These are phyloP conservation scores for Drosophila subpulchrella DNA, from an alignment of 1,140 invertebrate genomes.

Conservation along the genomic window DNA sequence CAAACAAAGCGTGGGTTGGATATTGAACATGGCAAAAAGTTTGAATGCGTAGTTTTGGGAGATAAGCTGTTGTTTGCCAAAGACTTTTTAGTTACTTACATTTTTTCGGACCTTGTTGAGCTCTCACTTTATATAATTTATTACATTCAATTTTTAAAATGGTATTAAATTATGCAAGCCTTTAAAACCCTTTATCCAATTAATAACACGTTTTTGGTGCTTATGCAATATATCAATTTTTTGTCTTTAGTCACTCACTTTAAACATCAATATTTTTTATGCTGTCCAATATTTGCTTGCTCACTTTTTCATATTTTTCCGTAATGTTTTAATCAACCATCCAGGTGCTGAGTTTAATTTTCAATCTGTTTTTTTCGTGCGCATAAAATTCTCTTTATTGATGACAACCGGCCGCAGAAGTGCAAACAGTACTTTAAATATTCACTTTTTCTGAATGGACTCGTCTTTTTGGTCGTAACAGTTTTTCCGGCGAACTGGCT, in stretches of 20 bases:
- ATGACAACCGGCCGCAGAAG: conserved; percentile 1
- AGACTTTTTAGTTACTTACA: conserved; percentile 33
- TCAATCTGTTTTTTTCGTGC: neutral
- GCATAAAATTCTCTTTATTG: neutral
- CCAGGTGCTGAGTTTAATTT: neutral
- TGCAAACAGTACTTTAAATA: neutral
- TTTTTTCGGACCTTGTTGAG: neutral
- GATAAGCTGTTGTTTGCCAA: conserved; percentile 7
- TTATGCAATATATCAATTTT: neutral
- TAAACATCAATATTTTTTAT: neutral
- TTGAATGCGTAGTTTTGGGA: neutral
- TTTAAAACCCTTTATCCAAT: neutral
- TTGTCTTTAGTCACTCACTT: neutral
- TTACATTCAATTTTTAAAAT: neutral
- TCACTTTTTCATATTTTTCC: neutral
- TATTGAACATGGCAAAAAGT: conserved; percentile 1
- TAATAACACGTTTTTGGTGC: neutral
- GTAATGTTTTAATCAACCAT: conserved; percentile 4
- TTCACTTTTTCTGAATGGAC: neutral
- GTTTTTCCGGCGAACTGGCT: neutral
- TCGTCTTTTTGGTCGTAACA: conserved; percentile 22
- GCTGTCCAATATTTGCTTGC: neutral
- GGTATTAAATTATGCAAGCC: neutral
- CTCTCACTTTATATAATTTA: neutral
- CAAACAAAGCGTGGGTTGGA: neutral